These are phyloP conservation scores for Pseudomyrmex gracilis DNA, from an alignment of 1,140 invertebrate genomes.

Conservation along the genomic window DNA sequence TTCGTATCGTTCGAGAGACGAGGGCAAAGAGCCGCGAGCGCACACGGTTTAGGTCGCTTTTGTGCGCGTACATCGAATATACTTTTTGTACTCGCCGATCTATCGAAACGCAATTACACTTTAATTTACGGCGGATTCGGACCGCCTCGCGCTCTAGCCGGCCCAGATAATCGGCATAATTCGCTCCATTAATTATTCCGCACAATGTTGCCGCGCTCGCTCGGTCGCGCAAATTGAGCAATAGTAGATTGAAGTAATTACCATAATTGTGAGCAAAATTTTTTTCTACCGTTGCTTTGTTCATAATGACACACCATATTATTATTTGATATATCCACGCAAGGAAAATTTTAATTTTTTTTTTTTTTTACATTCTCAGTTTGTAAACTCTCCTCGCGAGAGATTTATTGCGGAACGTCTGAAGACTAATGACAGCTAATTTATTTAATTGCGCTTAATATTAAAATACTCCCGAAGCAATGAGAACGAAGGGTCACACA, in stretches of 20 bases:
- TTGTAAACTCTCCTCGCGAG: background rate
- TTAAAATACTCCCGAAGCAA: background rate
- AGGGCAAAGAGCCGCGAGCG: too few species aligned
- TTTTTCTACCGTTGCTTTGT: background rate
- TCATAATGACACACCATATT: background rate
- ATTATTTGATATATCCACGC: too few species aligned
- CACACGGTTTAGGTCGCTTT: background rate
- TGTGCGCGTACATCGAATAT: background rate
- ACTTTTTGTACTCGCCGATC: conserved; percentile 1
- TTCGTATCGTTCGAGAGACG: background rate
- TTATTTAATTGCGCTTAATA: conserved; percentile 28
- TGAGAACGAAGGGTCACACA: background rate
- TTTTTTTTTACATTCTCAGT: background rate
- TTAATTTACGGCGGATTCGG: conserved; percentile 29
- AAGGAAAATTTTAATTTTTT: background rate
- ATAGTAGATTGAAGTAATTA: conserved; percentile 47
- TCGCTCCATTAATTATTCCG: conserved; percentile 43
- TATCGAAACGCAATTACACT: conserved; percentile 21
- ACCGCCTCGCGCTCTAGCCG: background rate
- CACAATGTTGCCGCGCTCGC: background rate
- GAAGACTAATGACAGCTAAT: conserved; percentile 16
- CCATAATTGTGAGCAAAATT: conserved; percentile 24
- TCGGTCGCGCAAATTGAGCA: conserved; percentile 24
- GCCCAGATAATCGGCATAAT: conserved; percentile 6
- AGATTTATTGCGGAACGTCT: background rate